phyloP scores from a whole-genome alignment of 2,113 vertebrate species.

The Gallinago paraguaiae region DNA sequence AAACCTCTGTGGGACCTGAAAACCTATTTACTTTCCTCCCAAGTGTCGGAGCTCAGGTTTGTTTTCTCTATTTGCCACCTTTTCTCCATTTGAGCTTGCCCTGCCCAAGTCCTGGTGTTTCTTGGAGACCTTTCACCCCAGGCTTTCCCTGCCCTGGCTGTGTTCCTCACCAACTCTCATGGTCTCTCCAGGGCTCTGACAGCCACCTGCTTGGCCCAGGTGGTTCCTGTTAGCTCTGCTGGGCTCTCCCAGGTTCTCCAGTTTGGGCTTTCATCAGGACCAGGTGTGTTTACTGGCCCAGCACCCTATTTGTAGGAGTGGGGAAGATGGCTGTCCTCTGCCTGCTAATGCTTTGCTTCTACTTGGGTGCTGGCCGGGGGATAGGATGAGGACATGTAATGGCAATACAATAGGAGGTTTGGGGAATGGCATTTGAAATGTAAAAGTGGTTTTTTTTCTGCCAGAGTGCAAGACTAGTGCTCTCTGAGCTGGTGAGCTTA shows the following conservation, averaged over 20 bases:
- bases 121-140: background rate
- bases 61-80: background rate
- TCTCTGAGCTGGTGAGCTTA: background rate
- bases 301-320: background rate
- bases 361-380: rapidly evolving
- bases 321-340: rapidly evolving
- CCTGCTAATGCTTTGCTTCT: background rate
- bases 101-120: rapidly evolving
- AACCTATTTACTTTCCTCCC: background rate
- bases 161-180: background rate
- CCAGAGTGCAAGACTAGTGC: too few relatives aligned
- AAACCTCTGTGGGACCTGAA: background rate
- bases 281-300: background rate
- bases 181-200: background rate
- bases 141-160: background rate
- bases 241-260: background rate
- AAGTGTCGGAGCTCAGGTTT: background rate
- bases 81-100: background rate
- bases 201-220: background rate
- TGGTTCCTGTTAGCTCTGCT: background rate
- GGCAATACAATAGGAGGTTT: background rate
- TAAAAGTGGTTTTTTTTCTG: background rate
- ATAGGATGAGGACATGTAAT: background rate
- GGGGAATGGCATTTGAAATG: background rate
- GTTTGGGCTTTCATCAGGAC: background rate